Evolutionary conservation across 2,888 invertebrate species (phyloP).

Genomic region (Chrysolina americana): DNA sequence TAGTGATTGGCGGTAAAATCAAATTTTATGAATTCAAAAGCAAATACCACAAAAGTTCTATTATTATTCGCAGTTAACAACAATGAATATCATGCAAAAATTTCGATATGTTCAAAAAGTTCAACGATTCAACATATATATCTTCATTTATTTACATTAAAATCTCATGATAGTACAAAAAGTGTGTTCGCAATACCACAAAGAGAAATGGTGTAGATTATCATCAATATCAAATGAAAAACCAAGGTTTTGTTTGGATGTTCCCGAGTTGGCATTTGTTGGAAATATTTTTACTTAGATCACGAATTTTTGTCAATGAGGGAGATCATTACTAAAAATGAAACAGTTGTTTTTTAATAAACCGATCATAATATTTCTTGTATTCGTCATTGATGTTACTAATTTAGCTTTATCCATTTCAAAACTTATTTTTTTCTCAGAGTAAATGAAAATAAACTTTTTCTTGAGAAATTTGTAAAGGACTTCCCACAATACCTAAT

Average conservation of each 20-base stretch:
- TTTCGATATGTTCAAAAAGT: conserved; percentile 55
- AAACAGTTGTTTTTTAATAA: too few relatives aligned
- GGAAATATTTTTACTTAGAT: too few relatives aligned
- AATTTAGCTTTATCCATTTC: too few relatives aligned
- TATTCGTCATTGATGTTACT: too few relatives aligned
- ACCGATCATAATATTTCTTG: too few relatives aligned
- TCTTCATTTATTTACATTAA: conserved; percentile 44
- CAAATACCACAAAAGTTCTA: not conserved
- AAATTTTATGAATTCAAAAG: not conserved
- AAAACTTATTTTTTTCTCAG: too few relatives aligned
- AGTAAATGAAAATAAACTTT: too few relatives aligned
- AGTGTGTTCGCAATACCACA: not conserved
- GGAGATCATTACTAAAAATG: too few relatives aligned
- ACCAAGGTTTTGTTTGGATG: not conserved
- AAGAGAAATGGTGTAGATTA: not conserved
- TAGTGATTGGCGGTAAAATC: not conserved
- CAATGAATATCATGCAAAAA: conserved; percentile 39
- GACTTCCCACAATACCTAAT: too few relatives aligned
- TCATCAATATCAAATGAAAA: not conserved
- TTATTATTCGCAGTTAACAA: conserved; percentile 36
- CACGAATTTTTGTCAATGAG: too few relatives aligned
- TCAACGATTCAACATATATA: conserved; percentile 50
- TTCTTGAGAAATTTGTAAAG: too few relatives aligned
- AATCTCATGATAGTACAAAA: conserved; percentile 26
- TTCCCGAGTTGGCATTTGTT: too few relatives aligned